Percentiles rank a stretch among this genome's conserved stretches.
phyloP scores from a whole-genome alignment of 2,113 vertebrate species.

The Verasper variegatus region DNA sequence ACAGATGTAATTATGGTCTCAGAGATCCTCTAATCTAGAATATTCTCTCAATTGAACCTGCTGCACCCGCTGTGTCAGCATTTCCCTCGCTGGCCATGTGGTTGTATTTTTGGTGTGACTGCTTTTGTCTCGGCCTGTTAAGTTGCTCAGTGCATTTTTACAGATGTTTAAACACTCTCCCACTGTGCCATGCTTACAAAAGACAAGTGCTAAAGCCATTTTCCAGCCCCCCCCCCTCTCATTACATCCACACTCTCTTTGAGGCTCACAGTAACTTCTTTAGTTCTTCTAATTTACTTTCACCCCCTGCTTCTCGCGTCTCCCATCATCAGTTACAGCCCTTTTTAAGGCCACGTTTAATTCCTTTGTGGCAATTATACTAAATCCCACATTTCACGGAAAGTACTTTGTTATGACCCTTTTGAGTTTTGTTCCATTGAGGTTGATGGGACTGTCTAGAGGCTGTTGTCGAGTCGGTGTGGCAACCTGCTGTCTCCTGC shows the following conservation, averaged over 20 bases:
- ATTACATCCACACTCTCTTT: slow-evolving; percentile 61
- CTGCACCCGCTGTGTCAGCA: slow-evolving; percentile 65
- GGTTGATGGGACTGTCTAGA: slow-evolving; percentile 36
- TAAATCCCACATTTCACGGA: slow-evolving; percentile 64
- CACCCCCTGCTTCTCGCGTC: slow-evolving; percentile 43
- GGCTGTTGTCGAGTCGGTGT: slow-evolving; percentile 45
- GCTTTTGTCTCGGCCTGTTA: slow-evolving; percentile 68
- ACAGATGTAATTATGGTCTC: slow-evolving; percentile 65
- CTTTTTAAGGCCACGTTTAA: slow-evolving; percentile 39
- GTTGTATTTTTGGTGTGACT: slow-evolving; percentile 50
- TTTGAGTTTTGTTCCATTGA: slow-evolving; percentile 31
- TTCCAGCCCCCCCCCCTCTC: slow-evolving; percentile 52
- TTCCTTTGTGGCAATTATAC: slow-evolving; percentile 50
- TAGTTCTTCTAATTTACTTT: slow-evolving; percentile 45
- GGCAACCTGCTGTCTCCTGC: slow-evolving; percentile 54
- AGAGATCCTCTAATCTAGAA: slow-evolving; percentile 55
- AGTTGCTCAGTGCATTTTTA: slow-evolving; percentile 61
- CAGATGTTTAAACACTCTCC: slow-evolving; percentile 66
- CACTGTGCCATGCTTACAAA: slow-evolving; percentile 51
- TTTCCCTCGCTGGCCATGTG: slow-evolving; percentile 33
- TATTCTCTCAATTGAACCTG: slow-evolving; percentile 58
- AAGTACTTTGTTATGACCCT: slow-evolving; percentile 60
- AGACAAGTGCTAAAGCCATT: slow-evolving; percentile 53
- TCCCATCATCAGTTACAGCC: slow-evolving; percentile 16
- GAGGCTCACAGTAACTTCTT: slow-evolving; percentile 54